Evolutionary conservation across 2,888 invertebrate genomes (phyloP), one percentile per base, ranked within the genome.

Genomic region (Drosophila atroscutellata): DNA sequence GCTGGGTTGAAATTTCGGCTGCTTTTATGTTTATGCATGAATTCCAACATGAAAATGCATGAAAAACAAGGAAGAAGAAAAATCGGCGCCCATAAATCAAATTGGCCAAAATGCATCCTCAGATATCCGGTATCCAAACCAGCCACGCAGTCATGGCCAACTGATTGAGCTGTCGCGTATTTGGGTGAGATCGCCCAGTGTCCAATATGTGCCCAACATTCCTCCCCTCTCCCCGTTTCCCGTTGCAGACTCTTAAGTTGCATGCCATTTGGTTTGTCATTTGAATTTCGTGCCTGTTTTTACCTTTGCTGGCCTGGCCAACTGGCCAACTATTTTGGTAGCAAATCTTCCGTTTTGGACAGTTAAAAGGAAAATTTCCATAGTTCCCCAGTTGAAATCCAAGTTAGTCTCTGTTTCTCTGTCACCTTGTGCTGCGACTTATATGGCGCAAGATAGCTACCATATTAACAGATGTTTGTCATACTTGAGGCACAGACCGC

Each of bases 141-240:
- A 66, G 80, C 81, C 81, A 83, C 89, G 84, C 89, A 85, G 84
- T 73, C 85, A 86, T 84, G 87, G 89, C 80, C 87, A 89, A 80
- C 81, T 85, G 85, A 89, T 85, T 89, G 85, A 89, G 85, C 89
- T 85, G 85, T 89, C 87, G 81, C 87, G 72, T 86, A 89, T 89
- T 89, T 86, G 84, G 85, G 77, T 89, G 84, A 85, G 85, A 77
- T 89, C 75, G 83, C 89, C 82, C 84, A 89, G 72, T 86, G 83
- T 73, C 85, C 63, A 79, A 76, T 74, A 72, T 83, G 73, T 72
- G 76, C 51, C 13, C 8, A 45, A 15, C 15, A 8, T 24, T 15
- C 26, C 13, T n/a, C 15, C 1, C 3, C 26, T 26, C 36, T 24
- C 7, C 15, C 20, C 36, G 24, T 8, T 24, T 3, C 45, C 49